phyloP scores from a whole-genome alignment of 2,888 invertebrate species.

The Myopa tessellatipennis region DNA sequence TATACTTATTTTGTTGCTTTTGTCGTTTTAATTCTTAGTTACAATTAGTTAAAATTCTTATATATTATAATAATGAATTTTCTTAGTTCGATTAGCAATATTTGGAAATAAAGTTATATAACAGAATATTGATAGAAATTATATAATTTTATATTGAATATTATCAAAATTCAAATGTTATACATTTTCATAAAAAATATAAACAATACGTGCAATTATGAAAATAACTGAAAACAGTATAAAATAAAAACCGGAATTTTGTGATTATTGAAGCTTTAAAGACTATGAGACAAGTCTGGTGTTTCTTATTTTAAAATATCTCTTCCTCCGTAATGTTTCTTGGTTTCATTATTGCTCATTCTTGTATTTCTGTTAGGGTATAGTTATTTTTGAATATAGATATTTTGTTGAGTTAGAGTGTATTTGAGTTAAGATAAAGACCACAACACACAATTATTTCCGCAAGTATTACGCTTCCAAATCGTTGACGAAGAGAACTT shows the following conservation, averaged over 20 bases:
- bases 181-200: too few relatives aligned
- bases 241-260: not conserved
- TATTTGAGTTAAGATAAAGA: conserved; percentile 6
- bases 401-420: not conserved
- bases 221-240: not conserved
- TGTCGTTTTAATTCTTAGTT: conserved; percentile 5
- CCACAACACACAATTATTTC: not conserved
- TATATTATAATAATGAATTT: conserved; percentile 1
- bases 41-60: not conserved
- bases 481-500: conserved; percentile 94
- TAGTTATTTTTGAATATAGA: not conserved
- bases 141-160: too few relatives aligned
- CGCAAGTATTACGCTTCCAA: conserved; percentile 76
- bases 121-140: not conserved
- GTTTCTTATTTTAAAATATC: not conserved
- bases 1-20: not conserved
- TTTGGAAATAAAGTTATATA: not conserved
- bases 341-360: not conserved
- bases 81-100: conserved; percentile 22
- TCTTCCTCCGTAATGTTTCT: not conserved
- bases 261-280: conserved; percentile 18
- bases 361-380: not conserved
- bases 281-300: conserved; percentile 22
- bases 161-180: too few relatives aligned
- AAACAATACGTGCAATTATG: not conserved